A percentile compares a stretch with the other conserved stretches of the same genome.
Conservation (phyloP, 2,113 vertebrate genomes). For the Marcusenius ussheri region DNA sequence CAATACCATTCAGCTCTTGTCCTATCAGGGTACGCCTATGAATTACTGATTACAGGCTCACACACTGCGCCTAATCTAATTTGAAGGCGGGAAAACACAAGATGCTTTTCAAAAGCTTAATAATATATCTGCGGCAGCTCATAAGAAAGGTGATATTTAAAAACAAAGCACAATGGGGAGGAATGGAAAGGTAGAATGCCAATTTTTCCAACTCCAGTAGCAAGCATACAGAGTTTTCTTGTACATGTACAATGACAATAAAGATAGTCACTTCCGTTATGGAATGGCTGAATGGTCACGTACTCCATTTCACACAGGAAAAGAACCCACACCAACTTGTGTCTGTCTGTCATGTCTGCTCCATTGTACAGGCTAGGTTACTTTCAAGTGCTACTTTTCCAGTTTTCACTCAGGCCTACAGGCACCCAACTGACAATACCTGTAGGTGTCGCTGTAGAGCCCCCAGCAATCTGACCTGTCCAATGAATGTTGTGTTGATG, state of each 20-base stretch:
- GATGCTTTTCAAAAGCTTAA: not conserved
- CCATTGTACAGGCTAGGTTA: not conserved
- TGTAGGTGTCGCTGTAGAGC: not conserved
- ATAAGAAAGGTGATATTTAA: not conserved
- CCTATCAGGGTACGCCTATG: not conserved
- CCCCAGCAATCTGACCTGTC: not conserved
- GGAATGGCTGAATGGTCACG: not conserved
- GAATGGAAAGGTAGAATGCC: not conserved
- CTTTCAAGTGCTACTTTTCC: not conserved
- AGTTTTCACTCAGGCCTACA: not conserved
- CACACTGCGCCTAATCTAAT: not conserved
- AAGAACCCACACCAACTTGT: not conserved
- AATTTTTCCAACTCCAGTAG: not conserved
- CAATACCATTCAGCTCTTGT: not conserved
- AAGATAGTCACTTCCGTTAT: not conserved
- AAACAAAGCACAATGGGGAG: not conserved
- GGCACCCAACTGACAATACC: not conserved
- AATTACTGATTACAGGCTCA: not conserved
- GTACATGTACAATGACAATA: not conserved
- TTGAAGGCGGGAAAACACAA: not conserved
- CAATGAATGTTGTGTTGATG: not conserved
- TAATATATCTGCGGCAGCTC: not conserved
- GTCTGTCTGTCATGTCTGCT: not conserved
- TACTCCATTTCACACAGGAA: not conserved
- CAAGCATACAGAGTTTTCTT: not conserved